Conservation (phyloP, 2,113 vertebrate genomes). For the Pelmatolapia mariae region DNA sequence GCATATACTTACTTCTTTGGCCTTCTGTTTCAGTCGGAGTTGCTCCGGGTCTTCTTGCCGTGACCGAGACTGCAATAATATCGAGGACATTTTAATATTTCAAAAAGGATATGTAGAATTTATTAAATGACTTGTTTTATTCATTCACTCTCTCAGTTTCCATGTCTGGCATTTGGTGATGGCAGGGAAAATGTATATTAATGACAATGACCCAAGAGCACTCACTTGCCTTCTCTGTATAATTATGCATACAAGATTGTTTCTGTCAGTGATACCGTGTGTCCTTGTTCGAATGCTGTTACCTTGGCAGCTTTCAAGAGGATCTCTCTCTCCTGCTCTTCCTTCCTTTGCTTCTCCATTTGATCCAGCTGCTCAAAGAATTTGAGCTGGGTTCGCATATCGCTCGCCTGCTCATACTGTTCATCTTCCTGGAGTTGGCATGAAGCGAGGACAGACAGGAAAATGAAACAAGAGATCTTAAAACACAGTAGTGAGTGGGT, state of each 20-base stretch:
- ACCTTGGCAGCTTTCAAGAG: slow-evolving; percentile 90
- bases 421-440: slow-evolving; percentile 79
- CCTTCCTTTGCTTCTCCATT: slow-evolving; percentile 88
- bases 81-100: slow-evolving; percentile 20
- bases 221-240: not conserved
- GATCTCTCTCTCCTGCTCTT: slow-evolving; percentile 90
- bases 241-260: not conserved
- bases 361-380: slow-evolving; percentile 93
- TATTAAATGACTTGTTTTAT: slow-evolving; percentile 26
- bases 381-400: slow-evolving; percentile 84
- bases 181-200: not conserved
- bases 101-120: not conserved
- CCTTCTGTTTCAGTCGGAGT: slow-evolving; percentile 87
- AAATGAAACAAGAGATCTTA: not conserved
- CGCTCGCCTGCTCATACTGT: slow-evolving; percentile 77
- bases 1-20: slow-evolving; percentile 80
- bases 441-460: not conserved
- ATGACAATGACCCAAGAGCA: not conserved
- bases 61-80: slow-evolving; percentile 79
- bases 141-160: not conserved
- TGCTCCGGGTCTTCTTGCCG: slow-evolving; percentile 92
- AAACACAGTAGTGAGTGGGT: not conserved
- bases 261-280: not conserved
- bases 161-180: not conserved
- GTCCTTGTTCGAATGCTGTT: not conserved